A percentile compares a stretch with the other conserved stretches of the same genome.
Evolutionary conservation across 2,888 invertebrate genomes (phyloP).

Genomic region (Limnephilus lunatus): DNA sequence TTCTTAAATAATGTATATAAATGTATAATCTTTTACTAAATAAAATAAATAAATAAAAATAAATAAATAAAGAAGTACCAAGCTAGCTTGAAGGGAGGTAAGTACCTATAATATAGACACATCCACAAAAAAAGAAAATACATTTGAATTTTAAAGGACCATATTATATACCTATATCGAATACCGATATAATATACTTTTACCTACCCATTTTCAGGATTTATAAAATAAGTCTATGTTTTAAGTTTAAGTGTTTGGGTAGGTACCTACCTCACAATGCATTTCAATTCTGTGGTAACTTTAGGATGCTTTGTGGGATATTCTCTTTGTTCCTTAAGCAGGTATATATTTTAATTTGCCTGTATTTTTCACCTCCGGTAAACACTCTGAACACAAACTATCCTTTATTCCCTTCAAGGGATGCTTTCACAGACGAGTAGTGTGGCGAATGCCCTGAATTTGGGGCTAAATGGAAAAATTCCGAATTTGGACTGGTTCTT

Average conservation of each 20-base stretch:
- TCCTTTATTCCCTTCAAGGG: conserved; percentile 25
- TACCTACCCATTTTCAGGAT: not conserved
- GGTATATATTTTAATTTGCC: conserved; percentile 35
- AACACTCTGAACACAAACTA: not conserved
- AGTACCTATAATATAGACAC: not conserved
- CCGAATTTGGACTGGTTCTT: conserved; percentile 22
- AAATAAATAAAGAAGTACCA: too few relatives aligned
- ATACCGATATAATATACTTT: not conserved
- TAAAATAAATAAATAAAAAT: too few relatives aligned
- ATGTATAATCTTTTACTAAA: too few relatives aligned
- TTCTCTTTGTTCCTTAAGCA: conserved; percentile 34
- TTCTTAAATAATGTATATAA: too few relatives aligned
- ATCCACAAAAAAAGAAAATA: not conserved
- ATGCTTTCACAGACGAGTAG: conserved; percentile 27
- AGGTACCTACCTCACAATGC: not conserved
- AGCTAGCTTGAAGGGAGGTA: too few relatives aligned
- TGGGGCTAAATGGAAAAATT: conserved; percentile 18
- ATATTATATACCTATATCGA: not conserved
- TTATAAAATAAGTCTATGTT: not conserved
- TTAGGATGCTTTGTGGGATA: conserved; percentile 24
- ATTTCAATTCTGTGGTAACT: conserved; percentile 19
- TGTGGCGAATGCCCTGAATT: conserved; percentile 16
- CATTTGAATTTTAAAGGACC: not conserved
- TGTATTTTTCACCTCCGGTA: conserved; percentile 9
- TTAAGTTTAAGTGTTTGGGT: not conserved